Conservation (phyloP, 2,113 vertebrate genomes). For the Gymnogyps californianus region DNA sequence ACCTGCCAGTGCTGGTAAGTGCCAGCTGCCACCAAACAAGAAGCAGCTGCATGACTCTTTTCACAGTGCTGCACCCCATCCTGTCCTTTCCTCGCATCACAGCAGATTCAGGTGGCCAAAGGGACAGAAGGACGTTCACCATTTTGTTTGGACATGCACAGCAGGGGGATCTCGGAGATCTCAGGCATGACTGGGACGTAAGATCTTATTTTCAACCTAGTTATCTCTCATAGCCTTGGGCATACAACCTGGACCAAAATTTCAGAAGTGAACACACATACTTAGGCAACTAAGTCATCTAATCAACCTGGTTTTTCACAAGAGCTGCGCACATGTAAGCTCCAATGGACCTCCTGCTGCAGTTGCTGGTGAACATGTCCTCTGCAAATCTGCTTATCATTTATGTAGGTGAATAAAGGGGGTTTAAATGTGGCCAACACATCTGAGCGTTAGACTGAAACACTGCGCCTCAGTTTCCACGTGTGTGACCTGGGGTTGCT, state of each 20-base stretch:
- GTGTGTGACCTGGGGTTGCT: neutral
- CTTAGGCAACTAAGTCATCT: neutral
- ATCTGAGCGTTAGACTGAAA: neutral
- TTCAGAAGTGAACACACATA: neutral
- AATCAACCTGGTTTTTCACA: neutral
- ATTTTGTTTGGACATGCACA: neutral
- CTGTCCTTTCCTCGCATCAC: neutral
- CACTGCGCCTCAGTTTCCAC: neutral
- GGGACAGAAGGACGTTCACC: neutral
- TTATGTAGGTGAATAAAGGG: neutral
- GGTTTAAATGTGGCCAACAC: neutral
- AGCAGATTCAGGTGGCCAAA: neutral
- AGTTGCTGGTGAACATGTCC: neutral
- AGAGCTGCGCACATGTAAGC: rapidly evolving
- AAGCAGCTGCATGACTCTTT: neutral
- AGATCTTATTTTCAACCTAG: neutral
- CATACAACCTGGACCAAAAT: neutral
- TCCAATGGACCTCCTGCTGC: neutral
- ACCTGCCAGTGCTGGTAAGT: neutral
- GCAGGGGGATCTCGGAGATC: neutral
- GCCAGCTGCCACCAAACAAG: neutral
- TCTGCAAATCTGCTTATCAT: neutral
- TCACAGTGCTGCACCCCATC: neutral
- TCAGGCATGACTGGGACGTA: neutral
- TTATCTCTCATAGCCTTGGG: neutral